Percentiles rank a stretch among this genome's conserved stretches.
Conservation (phyloP, 2,113 vertebrate genomes). For the Donacobius atricapilla region DNA sequence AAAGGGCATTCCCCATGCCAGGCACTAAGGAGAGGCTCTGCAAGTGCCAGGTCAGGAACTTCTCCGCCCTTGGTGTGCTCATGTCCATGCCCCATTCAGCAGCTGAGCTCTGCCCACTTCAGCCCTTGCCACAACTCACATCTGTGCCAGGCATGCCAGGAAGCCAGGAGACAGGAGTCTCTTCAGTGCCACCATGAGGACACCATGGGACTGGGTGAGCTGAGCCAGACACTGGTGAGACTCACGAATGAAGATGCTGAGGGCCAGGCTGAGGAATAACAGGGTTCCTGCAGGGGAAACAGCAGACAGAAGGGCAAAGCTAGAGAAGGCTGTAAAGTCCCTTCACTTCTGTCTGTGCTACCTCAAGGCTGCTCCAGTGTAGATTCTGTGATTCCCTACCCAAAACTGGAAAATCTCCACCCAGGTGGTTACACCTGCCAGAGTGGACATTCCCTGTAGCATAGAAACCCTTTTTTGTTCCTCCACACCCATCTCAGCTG, state of each 20-base stretch:
- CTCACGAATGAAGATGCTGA: constrained; percentile 63
- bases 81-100: not conserved
- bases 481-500: not conserved
- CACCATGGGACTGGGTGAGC: constrained; percentile 49
- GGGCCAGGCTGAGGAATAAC: constrained; percentile 70
- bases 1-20: not conserved
- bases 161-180: constrained; percentile 70
- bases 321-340: not conserved
- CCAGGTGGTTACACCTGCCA: not conserved
- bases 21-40: not conserved
- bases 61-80: accelerated
- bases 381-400: not conserved
- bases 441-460: not conserved
- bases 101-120: not conserved
- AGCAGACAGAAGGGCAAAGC: not conserved
- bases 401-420: not conserved
- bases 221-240: constrained; percentile 67
- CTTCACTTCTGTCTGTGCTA: not conserved
- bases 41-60: not conserved
- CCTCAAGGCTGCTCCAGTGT: not conserved
- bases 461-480: not conserved
- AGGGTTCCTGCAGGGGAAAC: constrained; percentile 56
- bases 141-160: constrained; percentile 60
- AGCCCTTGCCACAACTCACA: constrained; percentile 66
- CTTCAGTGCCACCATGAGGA: constrained; percentile 66